A percentile compares a stretch with the other conserved stretches of the same genome.
Evolutionary conservation across 2,113 vertebrate species (phyloP).

Genomic region (Poecile atricapillus): DNA sequence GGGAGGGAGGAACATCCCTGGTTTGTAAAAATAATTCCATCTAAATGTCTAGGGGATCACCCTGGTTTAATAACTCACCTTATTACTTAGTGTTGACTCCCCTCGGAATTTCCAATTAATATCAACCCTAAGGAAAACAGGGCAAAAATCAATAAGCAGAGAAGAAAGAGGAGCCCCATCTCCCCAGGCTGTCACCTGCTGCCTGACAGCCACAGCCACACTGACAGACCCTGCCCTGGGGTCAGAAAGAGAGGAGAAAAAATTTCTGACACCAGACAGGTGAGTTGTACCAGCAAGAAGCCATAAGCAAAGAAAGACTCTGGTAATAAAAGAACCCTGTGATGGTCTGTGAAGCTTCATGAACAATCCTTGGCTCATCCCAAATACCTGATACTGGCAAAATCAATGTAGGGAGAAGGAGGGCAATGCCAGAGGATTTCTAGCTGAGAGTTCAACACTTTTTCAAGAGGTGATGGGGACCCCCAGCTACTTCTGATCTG

Average conservation of each 20-base stretch:
- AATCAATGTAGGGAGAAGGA: neutral
- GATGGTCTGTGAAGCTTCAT: neutral
- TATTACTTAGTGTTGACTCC: neutral
- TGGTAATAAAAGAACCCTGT: neutral
- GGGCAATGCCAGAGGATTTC: neutral
- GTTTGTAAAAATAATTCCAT: neutral
- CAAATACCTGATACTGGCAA: neutral
- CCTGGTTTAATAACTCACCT: neutral
- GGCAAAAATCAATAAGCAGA: neutral
- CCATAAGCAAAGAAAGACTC: neutral
- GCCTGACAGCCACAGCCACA: neutral
- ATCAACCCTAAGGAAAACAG: neutral
- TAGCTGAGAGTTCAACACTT: neutral
- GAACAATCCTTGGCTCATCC: neutral
- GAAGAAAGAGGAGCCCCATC: neutral
- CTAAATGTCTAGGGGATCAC: neutral
- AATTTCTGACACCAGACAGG: neutral
- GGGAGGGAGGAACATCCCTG: neutral
- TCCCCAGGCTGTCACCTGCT: neutral
- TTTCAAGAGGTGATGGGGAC: neutral
- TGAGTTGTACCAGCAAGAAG: neutral
- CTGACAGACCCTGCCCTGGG: neutral
- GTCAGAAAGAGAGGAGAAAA: neutral
- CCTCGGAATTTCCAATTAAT: neutral
- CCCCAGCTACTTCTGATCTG: neutral